phyloP scores from a whole-genome alignment of 2,797 vertebrate genomes.

The Sebastes matsubarae region DNA sequence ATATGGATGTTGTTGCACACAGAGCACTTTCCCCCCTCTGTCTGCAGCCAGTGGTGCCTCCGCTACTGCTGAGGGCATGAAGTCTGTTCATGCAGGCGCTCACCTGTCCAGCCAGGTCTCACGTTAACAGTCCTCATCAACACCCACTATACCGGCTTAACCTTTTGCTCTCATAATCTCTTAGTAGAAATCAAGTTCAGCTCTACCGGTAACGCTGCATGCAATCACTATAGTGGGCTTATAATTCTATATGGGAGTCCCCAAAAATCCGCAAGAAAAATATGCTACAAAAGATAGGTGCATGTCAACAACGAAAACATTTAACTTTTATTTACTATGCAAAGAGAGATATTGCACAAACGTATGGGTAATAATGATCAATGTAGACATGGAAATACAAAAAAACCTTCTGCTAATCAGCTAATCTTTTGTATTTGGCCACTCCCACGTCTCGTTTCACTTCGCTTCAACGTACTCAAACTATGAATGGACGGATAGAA shows the following conservation, averaged over 20 bases:
- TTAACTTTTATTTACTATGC: slow-evolving; percentile 97
- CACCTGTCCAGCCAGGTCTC: slow-evolving; percentile 68
- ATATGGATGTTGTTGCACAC: slow-evolving; percentile 80
- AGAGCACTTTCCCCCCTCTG: slow-evolving; percentile 78
- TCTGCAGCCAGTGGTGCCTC: slow-evolving; percentile 80
- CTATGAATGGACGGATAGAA: slow-evolving; percentile 36
- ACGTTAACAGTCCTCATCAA: slow-evolving; percentile 76
- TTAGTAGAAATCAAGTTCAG: slow-evolving; percentile 80
- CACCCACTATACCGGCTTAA: slow-evolving; percentile 75
- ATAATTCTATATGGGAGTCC: slow-evolving; percentile 82
- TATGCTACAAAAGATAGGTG: slow-evolving; percentile 87
- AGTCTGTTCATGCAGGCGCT: slow-evolving; percentile 65
- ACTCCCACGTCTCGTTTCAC: slow-evolving; percentile 69
- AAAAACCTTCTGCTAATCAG: slow-evolving; percentile 63
- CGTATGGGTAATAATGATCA: slow-evolving; percentile 74
- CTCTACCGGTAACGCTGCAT: slow-evolving; percentile 86
- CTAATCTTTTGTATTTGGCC: slow-evolving; percentile 78
- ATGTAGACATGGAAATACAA: slow-evolving; percentile 71
- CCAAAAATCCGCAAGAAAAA: slow-evolving; percentile 79
- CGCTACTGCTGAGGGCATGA: slow-evolving; percentile 66
- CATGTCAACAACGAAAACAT: slow-evolving; percentile 87
- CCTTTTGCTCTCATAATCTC: slow-evolving; percentile 73
- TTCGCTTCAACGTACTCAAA: slow-evolving; percentile 65
- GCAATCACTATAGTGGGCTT: slow-evolving; percentile 87
- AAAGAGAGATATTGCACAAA: slow-evolving; percentile 94